phyloP scores from a whole-genome alignment of 2,797 vertebrate species.

The Galagoides demidoff region DNA sequence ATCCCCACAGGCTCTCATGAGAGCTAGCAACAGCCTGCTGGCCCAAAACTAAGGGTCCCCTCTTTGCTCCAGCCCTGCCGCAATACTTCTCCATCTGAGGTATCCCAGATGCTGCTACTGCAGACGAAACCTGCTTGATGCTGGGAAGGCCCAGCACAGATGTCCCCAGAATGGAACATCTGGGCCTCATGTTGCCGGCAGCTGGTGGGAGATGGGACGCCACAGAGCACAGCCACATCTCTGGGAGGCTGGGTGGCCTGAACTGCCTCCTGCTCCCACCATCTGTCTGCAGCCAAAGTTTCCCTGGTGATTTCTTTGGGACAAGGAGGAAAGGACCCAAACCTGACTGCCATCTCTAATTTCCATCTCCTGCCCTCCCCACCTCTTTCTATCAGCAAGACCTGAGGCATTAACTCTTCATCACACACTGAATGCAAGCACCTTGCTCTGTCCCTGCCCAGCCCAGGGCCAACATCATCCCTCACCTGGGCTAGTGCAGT shows the following conservation, averaged over 20 bases:
- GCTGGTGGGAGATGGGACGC: constrained; percentile 14
- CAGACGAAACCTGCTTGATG: rapidly evolving
- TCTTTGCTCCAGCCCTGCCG: background rate
- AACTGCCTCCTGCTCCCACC: background rate
- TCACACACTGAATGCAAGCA: background rate
- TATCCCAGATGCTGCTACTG: rapidly evolving
- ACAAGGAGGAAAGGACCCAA: background rate
- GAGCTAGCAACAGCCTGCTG: background rate
- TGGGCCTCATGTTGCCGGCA: constrained; percentile 62
- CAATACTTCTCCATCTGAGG: rapidly evolving
- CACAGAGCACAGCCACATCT: rapidly evolving
- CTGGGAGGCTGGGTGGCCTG: rapidly evolving
- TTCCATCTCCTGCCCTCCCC: background rate
- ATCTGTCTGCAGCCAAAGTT: background rate
- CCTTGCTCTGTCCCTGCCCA: rapidly evolving
- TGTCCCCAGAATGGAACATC: constrained; percentile 72
- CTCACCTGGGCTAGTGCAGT: rapidly evolving
- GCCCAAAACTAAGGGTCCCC: rapidly evolving
- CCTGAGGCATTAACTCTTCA: background rate
- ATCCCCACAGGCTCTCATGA: rapidly evolving
- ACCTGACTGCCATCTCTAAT: background rate
- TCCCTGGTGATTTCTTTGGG: background rate
- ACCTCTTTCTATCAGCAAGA: background rate
- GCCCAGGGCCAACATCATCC: rapidly evolving
- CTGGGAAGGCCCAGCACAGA: constrained; percentile 37